phyloP scores from a whole-genome alignment of 2,113 vertebrate genomes.

The Tychaedon coryphoeus region DNA sequence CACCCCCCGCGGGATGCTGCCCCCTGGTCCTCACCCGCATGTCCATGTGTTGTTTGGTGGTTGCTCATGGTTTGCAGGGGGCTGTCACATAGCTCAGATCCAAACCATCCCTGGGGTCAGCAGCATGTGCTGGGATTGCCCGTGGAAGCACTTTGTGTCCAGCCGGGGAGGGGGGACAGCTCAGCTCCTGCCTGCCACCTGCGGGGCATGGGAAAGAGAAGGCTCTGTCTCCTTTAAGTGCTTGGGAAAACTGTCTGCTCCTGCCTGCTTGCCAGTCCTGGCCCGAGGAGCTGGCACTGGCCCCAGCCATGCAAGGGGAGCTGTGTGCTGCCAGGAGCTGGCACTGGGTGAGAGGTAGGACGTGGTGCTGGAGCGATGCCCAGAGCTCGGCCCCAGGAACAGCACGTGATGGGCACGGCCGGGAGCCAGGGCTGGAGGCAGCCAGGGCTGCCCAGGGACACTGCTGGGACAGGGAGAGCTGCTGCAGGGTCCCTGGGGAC shows the following conservation, averaged over 20 bases:
- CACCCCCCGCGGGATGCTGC: fast-evolving
- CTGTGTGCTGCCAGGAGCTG: neutral
- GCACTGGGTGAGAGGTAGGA: slow-evolving; percentile 1
- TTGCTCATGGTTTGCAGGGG: neutral
- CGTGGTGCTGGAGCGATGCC: neutral
- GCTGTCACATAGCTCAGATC: neutral
- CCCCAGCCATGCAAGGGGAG: neutral
- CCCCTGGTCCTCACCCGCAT: neutral
- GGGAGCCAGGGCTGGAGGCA: neutral
- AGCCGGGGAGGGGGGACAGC: neutral
- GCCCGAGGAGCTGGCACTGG: neutral
- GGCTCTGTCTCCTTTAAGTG: neutral
- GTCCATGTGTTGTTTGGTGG: neutral
- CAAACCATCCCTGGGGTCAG: fast-evolving
- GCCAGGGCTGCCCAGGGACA: fast-evolving
- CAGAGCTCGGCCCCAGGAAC: neutral
- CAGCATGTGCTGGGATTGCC: neutral
- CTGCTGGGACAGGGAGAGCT: neutral
- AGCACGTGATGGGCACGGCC: neutral
- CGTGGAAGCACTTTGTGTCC: neutral
- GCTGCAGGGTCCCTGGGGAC: neutral
- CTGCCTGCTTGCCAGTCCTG: neutral
- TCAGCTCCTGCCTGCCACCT: neutral
- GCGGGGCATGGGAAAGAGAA: neutral
- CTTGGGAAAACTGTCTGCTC: neutral